Evolutionary conservation across 1,140 invertebrate genomes (phyloP).

Genomic region (Bombus confusus): DNA sequence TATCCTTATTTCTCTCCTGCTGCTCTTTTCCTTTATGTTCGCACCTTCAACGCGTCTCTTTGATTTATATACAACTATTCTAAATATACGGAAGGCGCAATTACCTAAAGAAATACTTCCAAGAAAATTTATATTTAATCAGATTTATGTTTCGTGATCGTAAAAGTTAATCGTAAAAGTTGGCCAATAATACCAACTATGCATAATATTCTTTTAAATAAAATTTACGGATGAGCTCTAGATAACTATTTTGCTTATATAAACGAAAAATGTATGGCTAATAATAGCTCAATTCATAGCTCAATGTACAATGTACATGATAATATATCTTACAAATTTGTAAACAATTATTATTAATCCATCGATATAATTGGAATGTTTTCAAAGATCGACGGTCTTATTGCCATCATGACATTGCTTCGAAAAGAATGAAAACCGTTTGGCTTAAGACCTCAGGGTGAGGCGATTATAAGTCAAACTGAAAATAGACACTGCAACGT

Average conservation of each 20-base stretch:
- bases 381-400: background rate
- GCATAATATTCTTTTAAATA: background rate
- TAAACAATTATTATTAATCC: constrained; percentile 39
- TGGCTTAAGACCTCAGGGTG: constrained; percentile 31
- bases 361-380: constrained; percentile 32
- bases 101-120: background rate
- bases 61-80: background rate
- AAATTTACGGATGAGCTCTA: background rate
- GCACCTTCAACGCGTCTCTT: background rate
- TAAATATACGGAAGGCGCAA: background rate
- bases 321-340: background rate
- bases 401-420: constrained; percentile 15
- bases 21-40: background rate
- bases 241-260: background rate
- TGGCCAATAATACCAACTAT: background rate
- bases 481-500: constrained; percentile 43
- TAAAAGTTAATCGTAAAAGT: background rate
- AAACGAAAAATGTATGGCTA: background rate
- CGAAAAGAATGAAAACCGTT: constrained; percentile 31
- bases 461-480: constrained; percentile 20
- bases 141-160: background rate
- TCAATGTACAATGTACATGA: background rate
- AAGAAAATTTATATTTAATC: background rate
- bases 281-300: background rate
- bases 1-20: background rate